Percentiles rank a stretch among this genome's conserved stretches.
Evolutionary conservation across 2,888 invertebrate genomes (phyloP).

Genomic region (Drosophila peninsularis): DNA sequence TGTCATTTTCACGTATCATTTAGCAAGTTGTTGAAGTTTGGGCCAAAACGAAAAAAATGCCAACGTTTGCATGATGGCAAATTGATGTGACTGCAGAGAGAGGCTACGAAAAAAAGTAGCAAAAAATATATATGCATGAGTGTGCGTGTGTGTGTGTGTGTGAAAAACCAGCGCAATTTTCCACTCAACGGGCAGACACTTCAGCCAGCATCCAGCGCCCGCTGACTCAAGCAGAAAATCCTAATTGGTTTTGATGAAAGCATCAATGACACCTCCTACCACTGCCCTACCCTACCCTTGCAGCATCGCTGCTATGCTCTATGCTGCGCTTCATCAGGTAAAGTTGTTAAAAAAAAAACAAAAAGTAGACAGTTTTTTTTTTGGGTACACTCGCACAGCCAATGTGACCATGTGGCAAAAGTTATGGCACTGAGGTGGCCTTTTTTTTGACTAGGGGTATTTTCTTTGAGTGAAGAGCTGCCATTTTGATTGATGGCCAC

Average conservation of each 20-base stretch:
- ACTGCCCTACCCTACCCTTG: background rate
- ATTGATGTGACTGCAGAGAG: constrained; percentile 69
- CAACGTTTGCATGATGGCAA: constrained; percentile 72
- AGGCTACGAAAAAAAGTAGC: constrained; percentile 22
- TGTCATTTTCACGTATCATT: constrained; percentile 85
- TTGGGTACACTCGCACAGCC: constrained; percentile 54
- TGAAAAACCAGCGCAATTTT: constrained; percentile 66
- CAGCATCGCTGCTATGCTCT: constrained; percentile 14
- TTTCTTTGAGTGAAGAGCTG: constrained; percentile 56
- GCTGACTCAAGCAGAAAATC: constrained; percentile 78
- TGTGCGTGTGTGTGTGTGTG: constrained; percentile 29
- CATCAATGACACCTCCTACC: constrained; percentile 50
- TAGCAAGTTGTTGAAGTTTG: constrained; percentile 75
- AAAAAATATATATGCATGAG: constrained; percentile 5
- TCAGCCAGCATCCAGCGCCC: constrained; percentile 31
- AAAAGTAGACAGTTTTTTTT: constrained; percentile 19
- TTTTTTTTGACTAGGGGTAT: constrained; percentile 32
- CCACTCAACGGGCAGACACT: constrained; percentile 61
- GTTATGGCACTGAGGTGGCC: constrained; percentile 46
- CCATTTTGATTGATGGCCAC: constrained; percentile 76
- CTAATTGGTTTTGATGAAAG: constrained; percentile 82
- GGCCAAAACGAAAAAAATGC: constrained; percentile 38
- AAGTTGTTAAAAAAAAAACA: constrained; percentile 48
- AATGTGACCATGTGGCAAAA: constrained; percentile 76
- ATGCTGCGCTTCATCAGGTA: constrained; percentile 71